Base-by-base conservation (phyloP, 2,888 invertebrate genomes). In the Lingula anatina region DNA sequence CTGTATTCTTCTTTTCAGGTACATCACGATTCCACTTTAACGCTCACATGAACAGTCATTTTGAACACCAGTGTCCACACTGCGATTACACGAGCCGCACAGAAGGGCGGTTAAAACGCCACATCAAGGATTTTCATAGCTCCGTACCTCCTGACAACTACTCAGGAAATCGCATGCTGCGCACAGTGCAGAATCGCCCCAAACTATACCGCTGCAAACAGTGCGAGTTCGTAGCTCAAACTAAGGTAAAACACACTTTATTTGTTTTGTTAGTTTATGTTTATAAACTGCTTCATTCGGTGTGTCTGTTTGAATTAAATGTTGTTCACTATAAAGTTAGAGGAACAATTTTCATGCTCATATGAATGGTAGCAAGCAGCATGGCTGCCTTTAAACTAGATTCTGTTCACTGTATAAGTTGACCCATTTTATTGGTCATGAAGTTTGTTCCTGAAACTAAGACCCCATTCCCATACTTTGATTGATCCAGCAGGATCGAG, bases 131-230 rank as follows among this genome's bases (percentile, higher is more conserved):
- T 54, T 79, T 78, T 49, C 83, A 83, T 60, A 66, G 72, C 1
- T 72, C 75, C 27, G 66, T 66, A 40, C 65, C 65, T 3, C 68
- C 69, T 24, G 77, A 74, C 28, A 71, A 71, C 46, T 70, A 74
- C 54, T 59, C 66, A 21, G 71, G 71, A 5, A 67, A 63, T 25
- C 66, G 73, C 24, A 60, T 68, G 18, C 62, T 64, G 21, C 59
- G 71, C 44, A 58, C 54, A 44, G 53, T 55, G 42, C 62, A 67
- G 9, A 31, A 31, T 31, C 51, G 78, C 61, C 75, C 79, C 35
- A 95, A 94, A 78, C 86, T 86, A 0, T 89, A 89, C 77, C 87
- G 88, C 68, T 97, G 97, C 80, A 95, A 95, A 71, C 90, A 92
- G 60, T 97, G 97, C 72, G 85, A 85, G 46, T 88, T 86, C 62